Base-by-base conservation (phyloP, 2,797 vertebrate genomes). In the Fistularia tabacaria region DNA sequence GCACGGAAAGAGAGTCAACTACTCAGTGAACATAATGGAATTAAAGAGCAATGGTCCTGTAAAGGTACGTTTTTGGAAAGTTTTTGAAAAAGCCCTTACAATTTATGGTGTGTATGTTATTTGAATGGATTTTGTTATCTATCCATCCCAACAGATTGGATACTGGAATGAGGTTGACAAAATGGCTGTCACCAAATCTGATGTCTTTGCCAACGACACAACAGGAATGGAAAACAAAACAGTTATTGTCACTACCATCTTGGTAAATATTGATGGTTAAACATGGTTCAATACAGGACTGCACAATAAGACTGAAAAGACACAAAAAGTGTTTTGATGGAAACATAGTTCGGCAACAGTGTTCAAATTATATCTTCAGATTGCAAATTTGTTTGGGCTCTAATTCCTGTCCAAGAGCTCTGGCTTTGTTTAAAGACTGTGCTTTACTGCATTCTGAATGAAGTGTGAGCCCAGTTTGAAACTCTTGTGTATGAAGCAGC, bases 91-190 rank as follows among this genome's bases (percentile, higher is more conserved):
- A 42, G 36, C 6, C 7, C 6, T 51, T 9, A 1, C 8, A 10
- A 52, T 59, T 10, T 37, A 49, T n/a, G 6, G 1, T 9, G 7
- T 44, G 37, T 11, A 14, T 38, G 6, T 41, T 9, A 39, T 9
- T 56, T 53, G 62, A 1, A 53, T 53, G 6, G 9, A 57, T 56
- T 37, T 54, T 36, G 9, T 15, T 46, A 11, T 14, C 54, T 53
- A 57, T 61, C 52, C 73, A 59, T 62, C 57, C 62, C 62, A 77
- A 82, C 91, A 99, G 97, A 98, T 99, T 73, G 97, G 96, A 73
- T 99, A 98, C 78, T 99, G 97, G 97, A 98, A 96, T 78, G 97
- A 99, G 89, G 90, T 95, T 51, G 96, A 99, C 86, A 98, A 94
- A 92, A 98, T 99, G 96, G 97, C 95, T 7, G 95, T 99, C 53